Base-by-base conservation (phyloP, 2,888 invertebrate species). In the Hololepta plana region DNA sequence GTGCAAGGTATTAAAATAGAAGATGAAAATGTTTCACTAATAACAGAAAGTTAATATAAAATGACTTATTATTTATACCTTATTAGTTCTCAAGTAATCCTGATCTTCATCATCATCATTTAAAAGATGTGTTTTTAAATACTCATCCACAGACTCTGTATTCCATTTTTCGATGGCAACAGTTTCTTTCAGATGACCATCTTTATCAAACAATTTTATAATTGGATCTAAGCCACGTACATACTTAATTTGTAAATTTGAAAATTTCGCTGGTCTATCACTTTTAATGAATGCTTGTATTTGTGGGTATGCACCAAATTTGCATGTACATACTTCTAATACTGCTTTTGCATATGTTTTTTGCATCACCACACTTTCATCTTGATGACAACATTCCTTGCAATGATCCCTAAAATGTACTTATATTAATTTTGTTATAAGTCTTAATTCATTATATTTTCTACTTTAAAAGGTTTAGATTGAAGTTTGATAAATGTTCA, bases 101-200 rank as follows among this genome's bases (percentile, higher is more conserved):
- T 11, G n/a, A 13, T 65, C 60, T 35, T 64, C 30, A 43, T 39
- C 12, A 20, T 62, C 61, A 34, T 60, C 62, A 28, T 64, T 63
- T 15, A 64, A 64, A 36, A 95, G 64, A 64, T 90, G 81, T 16
- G 88, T 82, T 39, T 75, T 79, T 38, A 98, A 69, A 58, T 95
- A 98, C 53, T 95, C 93, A 49, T 90, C 87, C 3, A 98, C 82
- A 0, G 93, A 84, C 54, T 98, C 95, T 1, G 96, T 96, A 53
- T 95, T 87, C 96, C 96, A 96, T 49, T 93, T 93, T 42, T 91
- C 90, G 46, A 98, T 93, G 26, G 91, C 93, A 14, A 96, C 68
- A 12, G 81, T 73, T 49, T 91, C 90, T 48, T 72, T 72, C 2
- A 87, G 70, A 45, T 80, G 74, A 15, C 79, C 82, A 42, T 75